These are phyloP conservation scores for Axis porcinus DNA, from an alignment of 2,113 vertebrate species.

Conservation along the genomic window DNA sequence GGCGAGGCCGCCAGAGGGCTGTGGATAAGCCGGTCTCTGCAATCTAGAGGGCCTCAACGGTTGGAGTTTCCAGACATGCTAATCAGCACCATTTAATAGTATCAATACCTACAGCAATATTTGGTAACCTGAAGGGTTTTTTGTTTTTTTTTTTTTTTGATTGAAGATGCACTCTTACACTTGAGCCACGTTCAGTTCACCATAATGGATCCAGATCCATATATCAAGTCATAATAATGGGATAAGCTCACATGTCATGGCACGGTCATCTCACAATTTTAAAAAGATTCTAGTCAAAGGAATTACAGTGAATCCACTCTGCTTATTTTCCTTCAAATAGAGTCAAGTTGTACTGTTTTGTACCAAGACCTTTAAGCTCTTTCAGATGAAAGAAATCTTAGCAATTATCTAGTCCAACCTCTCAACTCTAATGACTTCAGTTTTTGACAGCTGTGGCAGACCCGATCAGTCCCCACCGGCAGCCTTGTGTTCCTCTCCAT, in stretches of 20 bases:
- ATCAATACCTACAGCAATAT: not conserved
- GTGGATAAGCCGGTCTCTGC: not conserved
- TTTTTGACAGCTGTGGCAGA: not conserved
- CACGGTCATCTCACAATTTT: not conserved
- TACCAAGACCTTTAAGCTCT: not conserved
- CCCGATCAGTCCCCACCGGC: not conserved
- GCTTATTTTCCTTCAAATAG: not conserved
- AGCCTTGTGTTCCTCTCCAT: not conserved
- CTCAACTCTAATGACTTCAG: not conserved
- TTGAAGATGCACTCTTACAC: not conserved
- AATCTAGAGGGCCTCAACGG: not conserved
- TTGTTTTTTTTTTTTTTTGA: not conserved
- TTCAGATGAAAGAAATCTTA: not conserved
- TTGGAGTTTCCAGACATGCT: not conserved
- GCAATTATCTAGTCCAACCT: not conserved
- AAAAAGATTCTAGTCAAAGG: not conserved
- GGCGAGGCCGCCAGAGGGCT: not conserved
- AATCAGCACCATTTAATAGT: not conserved
- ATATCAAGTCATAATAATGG: accelerated
- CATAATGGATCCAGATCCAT: not conserved
- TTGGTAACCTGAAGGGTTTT: not conserved
- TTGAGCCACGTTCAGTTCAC: not conserved
- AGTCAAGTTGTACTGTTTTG: not conserved
- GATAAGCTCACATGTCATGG: not conserved
- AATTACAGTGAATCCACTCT: not conserved